Conservation (phyloP, 2,888 invertebrate genomes). For the Agapostemon virescens region DNA sequence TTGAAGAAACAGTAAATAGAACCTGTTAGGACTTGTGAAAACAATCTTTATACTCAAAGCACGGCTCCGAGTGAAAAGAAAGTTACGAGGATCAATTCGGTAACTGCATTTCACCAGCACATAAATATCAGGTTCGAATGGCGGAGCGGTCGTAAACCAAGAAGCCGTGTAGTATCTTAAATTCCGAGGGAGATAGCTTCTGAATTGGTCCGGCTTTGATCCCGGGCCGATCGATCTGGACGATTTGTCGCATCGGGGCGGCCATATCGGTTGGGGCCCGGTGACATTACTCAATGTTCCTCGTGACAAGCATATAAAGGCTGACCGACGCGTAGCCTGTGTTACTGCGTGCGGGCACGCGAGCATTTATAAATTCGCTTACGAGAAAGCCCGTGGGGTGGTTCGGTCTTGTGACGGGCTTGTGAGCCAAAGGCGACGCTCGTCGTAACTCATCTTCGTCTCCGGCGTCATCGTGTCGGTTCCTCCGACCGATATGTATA, state of each 20-base stretch:
- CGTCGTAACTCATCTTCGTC: conserved; percentile 71
- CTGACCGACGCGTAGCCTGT: conserved; percentile 66
- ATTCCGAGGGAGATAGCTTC: not conserved
- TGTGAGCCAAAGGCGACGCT: conserved; percentile 67
- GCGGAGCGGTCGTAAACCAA: not conserved
- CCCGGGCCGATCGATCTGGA: not conserved
- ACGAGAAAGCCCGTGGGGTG: conserved; percentile 45
- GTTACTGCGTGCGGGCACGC: conserved; percentile 71
- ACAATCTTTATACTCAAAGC: not conserved
- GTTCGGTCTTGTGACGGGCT: conserved; percentile 31
- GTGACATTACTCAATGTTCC: conserved; percentile 70
- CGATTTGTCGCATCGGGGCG: not conserved
- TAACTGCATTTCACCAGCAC: conserved; percentile 1
- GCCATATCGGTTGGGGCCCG: not conserved
- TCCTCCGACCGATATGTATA: conserved; percentile 27
- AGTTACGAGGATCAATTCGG: not conserved
- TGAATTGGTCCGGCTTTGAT: conserved; percentile 7
- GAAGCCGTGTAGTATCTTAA: not conserved
- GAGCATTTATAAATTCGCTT: conserved; percentile 68
- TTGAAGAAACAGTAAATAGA: not conserved
- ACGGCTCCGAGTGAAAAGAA: not conserved
- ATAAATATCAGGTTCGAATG: not conserved
- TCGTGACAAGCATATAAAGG: conserved; percentile 73
- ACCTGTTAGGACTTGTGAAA: not conserved
- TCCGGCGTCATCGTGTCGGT: conserved; percentile 65